A percentile compares a stretch with the other conserved stretches of the same genome.
These are phyloP conservation scores for Scortum barcoo DNA, from an alignment of 2,113 vertebrate genomes.

Conservation along the genomic window DNA sequence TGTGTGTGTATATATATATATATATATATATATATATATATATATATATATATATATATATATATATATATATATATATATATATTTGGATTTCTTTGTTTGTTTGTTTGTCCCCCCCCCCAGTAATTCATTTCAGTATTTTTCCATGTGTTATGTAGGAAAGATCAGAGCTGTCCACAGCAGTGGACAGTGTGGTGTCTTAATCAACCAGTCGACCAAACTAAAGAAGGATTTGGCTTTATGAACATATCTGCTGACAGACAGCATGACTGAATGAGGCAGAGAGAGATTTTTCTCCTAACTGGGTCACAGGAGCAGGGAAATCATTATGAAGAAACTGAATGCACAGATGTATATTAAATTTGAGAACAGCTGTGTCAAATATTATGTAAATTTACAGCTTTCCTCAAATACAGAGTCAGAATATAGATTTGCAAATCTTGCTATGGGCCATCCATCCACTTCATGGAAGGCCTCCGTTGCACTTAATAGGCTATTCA, in stretches of 20 bases:
- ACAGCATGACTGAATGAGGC: constrained; percentile 26
- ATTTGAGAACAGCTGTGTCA: constrained; percentile 38
- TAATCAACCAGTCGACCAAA: constrained; percentile 10
- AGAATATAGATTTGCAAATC: constrained; percentile 2
- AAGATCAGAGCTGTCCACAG: background rate
- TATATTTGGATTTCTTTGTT: no score
- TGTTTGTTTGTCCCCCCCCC: background rate
- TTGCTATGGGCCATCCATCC: background rate
- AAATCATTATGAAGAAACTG: constrained; percentile 46
- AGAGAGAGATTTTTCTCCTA: constrained; percentile 60
- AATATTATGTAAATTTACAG: constrained; percentile 47
- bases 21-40: no score
- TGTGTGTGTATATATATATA: no score
- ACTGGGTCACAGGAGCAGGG: constrained; percentile 69
- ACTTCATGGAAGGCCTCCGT: background rate
- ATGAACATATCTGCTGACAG: constrained; percentile 30
- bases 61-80: no score
- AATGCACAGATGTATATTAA: constrained; percentile 56
- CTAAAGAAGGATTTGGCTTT: constrained; percentile 34
- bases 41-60: no score
- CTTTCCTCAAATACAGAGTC: constrained; percentile 6
- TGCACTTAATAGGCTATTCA: constrained; percentile 26
- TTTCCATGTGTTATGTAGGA: background rate
- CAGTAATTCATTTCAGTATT: background rate
- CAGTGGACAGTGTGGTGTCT: background rate